Conservation (phyloP, 2,888 invertebrate genomes). For the Mycogona germanica region DNA sequence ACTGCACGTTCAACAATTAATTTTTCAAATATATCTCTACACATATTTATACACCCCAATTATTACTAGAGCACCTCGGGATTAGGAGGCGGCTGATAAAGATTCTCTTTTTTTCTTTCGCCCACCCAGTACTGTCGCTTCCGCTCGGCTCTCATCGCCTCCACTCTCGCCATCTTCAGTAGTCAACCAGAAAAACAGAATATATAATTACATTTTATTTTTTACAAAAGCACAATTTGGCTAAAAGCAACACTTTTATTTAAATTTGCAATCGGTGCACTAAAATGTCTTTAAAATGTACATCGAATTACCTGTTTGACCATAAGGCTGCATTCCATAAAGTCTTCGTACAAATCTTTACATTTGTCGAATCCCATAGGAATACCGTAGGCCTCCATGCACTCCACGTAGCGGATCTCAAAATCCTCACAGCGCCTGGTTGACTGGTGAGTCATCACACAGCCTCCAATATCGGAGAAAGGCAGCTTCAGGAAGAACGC, state of each 20-base stretch:
- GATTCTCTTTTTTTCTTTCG: background rate
- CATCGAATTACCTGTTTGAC: constrained; percentile 45
- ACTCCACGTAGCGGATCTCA: constrained; percentile 59
- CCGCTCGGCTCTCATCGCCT: constrained; percentile 1
- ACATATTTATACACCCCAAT: too few species aligned
- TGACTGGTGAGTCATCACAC: constrained; percentile 49
- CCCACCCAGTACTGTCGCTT: constrained; percentile 2
- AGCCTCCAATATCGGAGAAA: background rate
- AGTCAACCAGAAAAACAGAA: background rate
- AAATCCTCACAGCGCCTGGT: constrained; percentile 49
- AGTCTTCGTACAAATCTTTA: constrained; percentile 48
- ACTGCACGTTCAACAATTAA: too few species aligned
- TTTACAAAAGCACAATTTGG: background rate
- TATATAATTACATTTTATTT: background rate
- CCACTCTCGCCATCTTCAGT: background rate
- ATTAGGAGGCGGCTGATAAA: background rate
- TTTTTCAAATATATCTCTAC: too few species aligned
- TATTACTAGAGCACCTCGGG: background rate
- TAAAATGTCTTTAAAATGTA: too few species aligned
- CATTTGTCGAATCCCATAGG: constrained; percentile 50
- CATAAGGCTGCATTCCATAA: constrained; percentile 51
- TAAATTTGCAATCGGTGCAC: too few species aligned
- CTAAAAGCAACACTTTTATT: background rate
- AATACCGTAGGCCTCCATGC: constrained; percentile 65
- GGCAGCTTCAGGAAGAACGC: background rate